Conservation (phyloP, 2,888 invertebrate species). For the Brachyopa scutellaris region DNA sequence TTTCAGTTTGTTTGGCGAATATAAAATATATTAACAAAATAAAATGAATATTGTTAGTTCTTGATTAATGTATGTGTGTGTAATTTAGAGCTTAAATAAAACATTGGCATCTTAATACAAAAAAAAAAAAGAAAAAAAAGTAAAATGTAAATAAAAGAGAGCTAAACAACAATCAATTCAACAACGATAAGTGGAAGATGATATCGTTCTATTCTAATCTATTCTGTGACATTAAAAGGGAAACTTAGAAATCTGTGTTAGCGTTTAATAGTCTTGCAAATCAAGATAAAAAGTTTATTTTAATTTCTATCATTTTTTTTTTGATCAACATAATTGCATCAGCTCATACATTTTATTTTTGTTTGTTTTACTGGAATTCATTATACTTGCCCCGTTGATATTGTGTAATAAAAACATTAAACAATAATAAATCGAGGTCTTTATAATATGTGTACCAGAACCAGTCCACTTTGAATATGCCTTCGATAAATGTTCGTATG, state of each 20-base stretch:
- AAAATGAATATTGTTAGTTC: constrained; percentile 59
- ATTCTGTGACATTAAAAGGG: constrained; percentile 70
- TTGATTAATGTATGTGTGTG: constrained; percentile 67
- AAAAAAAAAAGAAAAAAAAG: constrained; percentile 7
- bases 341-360: constrained; percentile 2
- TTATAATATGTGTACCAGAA: constrained; percentile 12
- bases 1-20: constrained; percentile 33
- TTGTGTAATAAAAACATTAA: constrained; percentile 24
- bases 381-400: constrained; percentile 63
- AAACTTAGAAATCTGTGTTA: constrained; percentile 71
- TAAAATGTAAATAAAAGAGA: constrained; percentile 52
- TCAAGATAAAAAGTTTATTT: constrained; percentile 34
- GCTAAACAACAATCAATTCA: constrained; percentile 50
- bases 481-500: constrained; percentile 50
- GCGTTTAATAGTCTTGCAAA: constrained; percentile 48
- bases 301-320: constrained; percentile 19
- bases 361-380: neutral
- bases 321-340: neutral
- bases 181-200: constrained; percentile 55
- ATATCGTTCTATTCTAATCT: constrained; percentile 46
- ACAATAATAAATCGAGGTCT: constrained; percentile 17
- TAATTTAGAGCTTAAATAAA: constrained; percentile 45
- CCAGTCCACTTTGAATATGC: constrained; percentile 63
- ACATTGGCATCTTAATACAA: constrained; percentile 17
- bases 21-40: constrained; percentile 4